Conservation (phyloP, 2,113 vertebrate genomes). For the Oreochromis tanganicae region DNA sequence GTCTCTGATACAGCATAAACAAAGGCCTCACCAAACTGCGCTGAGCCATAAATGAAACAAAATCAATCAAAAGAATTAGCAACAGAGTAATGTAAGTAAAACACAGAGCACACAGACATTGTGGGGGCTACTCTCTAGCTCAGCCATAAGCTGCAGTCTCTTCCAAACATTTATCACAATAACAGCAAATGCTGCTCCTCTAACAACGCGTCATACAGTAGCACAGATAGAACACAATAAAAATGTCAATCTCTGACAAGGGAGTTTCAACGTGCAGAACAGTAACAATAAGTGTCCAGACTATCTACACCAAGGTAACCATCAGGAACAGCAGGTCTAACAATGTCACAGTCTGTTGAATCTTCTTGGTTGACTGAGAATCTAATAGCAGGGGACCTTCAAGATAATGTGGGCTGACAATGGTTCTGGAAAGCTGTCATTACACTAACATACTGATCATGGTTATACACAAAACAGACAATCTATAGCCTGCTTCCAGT, state of each 20-base stretch:
- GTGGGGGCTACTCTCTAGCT: background rate
- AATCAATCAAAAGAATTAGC: slow-evolving; percentile 54
- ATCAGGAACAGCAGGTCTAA: slow-evolving; percentile 3
- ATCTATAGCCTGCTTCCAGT: background rate
- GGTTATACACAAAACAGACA: background rate
- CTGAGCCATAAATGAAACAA: slow-evolving; percentile 35
- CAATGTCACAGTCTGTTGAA: background rate
- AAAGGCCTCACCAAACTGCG: slow-evolving; percentile 28
- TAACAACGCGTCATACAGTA: background rate
- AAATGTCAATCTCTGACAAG: background rate
- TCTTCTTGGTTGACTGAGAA: slow-evolving; percentile 6
- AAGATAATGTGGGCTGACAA: slow-evolving; percentile 14
- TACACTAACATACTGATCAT: slow-evolving; percentile 2
- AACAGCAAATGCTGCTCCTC: background rate
- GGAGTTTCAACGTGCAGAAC: background rate
- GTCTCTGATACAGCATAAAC: slow-evolving; percentile 24
- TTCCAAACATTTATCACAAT: background rate
- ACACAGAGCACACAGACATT: slow-evolving; percentile 50
- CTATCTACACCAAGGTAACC: background rate
- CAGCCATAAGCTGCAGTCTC: background rate
- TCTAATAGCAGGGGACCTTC: background rate
- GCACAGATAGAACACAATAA: background rate
- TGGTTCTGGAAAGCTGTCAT: background rate
- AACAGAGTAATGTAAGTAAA: slow-evolving; percentile 46
- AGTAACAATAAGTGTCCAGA: background rate